Evolutionary conservation across 2,113 vertebrate species (phyloP), one percentile per base, ranked within the genome.

Genomic region (Toxostoma redivivum): DNA sequence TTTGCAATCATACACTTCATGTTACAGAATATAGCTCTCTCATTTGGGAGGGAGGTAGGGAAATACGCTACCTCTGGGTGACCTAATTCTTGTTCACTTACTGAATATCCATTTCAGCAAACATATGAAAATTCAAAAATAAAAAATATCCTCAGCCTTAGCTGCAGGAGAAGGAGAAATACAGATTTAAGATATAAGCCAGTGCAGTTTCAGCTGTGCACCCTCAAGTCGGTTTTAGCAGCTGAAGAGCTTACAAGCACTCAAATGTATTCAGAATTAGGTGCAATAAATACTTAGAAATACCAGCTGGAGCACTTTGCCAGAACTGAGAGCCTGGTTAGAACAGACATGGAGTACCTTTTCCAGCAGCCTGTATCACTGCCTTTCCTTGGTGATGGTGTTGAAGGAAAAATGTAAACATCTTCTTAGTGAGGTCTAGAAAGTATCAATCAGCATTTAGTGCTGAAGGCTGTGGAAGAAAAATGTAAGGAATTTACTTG

Each of bases 401-500:
- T 72, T 77, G 66, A 86, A 94, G 38, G 44, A 88, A 70, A 79
- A 88, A 86, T 45, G 51, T 56, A 82, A 73, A 70, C 12, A 31
- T 50, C 42, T 57, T 70, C 66, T 62, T 40, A 54, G 57, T 42
- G 74, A 88, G 23, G 28, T 54, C 79, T 50, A 85, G 42, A 81
- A 88, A 53, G 23, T 79, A 66, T 74, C 62, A 40, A 37, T 74
- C 86, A 45, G 57, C 86, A 71, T 67, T 67, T 54, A 67, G 35
- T 19, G 62, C 22, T 86, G 83, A 82, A 50, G 81, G 61, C 66
- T 79, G 57, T 38, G 14, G 35, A 82, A 58, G 33, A 92, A 57
- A 72, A 82, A 90, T 74, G 28, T 66, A 45, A 92, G 74, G 74
- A 88, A 88, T 92, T 94, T 92, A 50, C 76, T 90, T 87, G 60